Conservation (phyloP, 2,888 invertebrate genomes). For the Athripsodes cinereus region DNA sequence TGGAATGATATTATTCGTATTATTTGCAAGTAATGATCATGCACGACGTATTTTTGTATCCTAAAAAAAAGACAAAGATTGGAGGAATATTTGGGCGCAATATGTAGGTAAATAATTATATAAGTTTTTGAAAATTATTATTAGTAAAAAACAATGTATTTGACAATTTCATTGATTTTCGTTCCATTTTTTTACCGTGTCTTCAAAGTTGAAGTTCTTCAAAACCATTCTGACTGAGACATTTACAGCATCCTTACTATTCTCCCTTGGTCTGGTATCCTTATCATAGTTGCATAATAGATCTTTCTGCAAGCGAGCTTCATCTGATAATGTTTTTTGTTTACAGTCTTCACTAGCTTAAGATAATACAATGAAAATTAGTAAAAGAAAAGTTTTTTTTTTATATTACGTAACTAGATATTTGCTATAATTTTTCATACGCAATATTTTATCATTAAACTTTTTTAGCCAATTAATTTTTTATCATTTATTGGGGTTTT, state of each 20-base stretch:
- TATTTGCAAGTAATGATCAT: no score
- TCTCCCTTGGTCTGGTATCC: slow-evolving; percentile 48
- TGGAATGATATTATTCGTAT: neutral
- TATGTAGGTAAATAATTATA: no score
- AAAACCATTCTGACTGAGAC: slow-evolving; percentile 51
- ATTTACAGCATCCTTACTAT: slow-evolving; percentile 45
- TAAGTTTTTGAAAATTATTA: no score
- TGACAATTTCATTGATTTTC: neutral
- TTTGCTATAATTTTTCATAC: no score
- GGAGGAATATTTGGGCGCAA: no score
- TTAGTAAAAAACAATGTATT: neutral
- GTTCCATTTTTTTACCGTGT: slow-evolving; percentile 6
- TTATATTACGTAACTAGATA: no score
- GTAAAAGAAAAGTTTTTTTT: no score
- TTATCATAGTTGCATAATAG: slow-evolving; percentile 53
- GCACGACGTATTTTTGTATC: no score
- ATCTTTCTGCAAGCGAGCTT: slow-evolving; percentile 45
- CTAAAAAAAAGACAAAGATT: no score
- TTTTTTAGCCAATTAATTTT: no score
- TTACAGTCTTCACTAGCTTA: neutral
- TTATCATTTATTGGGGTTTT: no score
- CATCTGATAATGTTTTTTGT: slow-evolving; percentile 32
- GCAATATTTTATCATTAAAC: no score
- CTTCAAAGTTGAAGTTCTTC: slow-evolving; percentile 44
- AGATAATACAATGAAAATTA: neutral